phyloP scores from a whole-genome alignment of 2,797 vertebrate species.

The Todus mexicanus region DNA sequence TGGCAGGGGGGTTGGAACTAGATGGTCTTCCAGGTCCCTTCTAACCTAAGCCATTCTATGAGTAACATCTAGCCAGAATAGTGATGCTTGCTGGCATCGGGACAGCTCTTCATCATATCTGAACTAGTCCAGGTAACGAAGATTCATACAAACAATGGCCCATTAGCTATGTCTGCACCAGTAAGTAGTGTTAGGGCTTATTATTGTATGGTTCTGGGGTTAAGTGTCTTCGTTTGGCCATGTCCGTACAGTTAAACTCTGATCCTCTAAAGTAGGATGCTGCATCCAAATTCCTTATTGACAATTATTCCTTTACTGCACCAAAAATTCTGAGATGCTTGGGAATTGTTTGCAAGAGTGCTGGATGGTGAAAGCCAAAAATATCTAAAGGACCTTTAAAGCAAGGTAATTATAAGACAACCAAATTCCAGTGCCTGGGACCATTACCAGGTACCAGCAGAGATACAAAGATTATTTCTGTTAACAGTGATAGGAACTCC shows the following conservation, averaged over 20 bases:
- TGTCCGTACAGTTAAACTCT: not conserved
- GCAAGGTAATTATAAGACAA: not conserved
- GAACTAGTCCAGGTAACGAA: not conserved
- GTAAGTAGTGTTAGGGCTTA: not conserved
- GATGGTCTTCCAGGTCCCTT: no score
- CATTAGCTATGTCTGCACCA: not conserved
- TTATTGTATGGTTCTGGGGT: not conserved
- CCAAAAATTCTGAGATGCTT: not conserved
- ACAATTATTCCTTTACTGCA: not conserved
- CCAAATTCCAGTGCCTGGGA: not conserved
- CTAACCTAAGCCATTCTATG: no score
- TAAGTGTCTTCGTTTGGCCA: not conserved
- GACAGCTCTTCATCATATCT: not conserved
- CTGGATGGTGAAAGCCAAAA: not conserved
- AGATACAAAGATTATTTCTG: not conserved
- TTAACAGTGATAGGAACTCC: not conserved
- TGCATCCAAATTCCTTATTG: not conserved
- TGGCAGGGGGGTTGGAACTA: no score
- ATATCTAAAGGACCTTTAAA: not conserved
- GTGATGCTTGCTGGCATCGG: not conserved
- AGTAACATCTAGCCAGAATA: not conserved
- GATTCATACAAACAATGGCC: not conserved
- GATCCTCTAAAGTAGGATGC: not conserved
- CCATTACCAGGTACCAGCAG: not conserved
- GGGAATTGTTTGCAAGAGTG: not conserved